Conservation (phyloP, 2,113 vertebrate genomes). For the Miniopterus natalensis region DNA sequence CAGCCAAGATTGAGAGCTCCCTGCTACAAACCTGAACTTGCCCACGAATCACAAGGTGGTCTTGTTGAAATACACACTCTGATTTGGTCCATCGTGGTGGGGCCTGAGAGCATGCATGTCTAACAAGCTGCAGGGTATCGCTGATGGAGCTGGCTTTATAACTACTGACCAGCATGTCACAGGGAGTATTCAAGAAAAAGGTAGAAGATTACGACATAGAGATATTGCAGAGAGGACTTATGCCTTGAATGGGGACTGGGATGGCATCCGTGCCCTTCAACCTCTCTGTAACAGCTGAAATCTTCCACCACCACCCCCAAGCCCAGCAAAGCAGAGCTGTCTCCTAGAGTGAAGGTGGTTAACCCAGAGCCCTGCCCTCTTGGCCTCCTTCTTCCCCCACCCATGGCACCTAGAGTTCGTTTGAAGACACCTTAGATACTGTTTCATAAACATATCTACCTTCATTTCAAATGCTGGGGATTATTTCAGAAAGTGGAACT, state of each 20-base stretch:
- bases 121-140: not conserved
- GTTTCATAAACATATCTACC: not conserved
- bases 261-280: not conserved
- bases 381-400: not conserved
- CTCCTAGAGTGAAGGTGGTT: not conserved
- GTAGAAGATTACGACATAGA: not conserved
- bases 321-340: not conserved
- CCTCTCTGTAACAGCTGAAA: not conserved
- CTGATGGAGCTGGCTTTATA: not conserved
- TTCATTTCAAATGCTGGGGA: constrained; percentile 4
- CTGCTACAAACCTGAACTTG: not conserved
- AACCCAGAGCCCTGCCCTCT: not conserved
- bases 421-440: not conserved
- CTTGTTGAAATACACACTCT: not conserved
- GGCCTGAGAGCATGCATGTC: not conserved
- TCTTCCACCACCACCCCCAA: not conserved
- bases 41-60: not conserved
- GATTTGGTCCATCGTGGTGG: not conserved
- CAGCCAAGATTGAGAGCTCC: not conserved
- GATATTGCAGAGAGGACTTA: not conserved
- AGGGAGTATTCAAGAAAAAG: not conserved
- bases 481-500: constrained; percentile 43
- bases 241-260: not conserved
- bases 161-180: not conserved
- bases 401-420: not conserved